Evolutionary conservation across 2,113 vertebrate genomes (phyloP).

Genomic region (Prietella phreatophila): DNA sequence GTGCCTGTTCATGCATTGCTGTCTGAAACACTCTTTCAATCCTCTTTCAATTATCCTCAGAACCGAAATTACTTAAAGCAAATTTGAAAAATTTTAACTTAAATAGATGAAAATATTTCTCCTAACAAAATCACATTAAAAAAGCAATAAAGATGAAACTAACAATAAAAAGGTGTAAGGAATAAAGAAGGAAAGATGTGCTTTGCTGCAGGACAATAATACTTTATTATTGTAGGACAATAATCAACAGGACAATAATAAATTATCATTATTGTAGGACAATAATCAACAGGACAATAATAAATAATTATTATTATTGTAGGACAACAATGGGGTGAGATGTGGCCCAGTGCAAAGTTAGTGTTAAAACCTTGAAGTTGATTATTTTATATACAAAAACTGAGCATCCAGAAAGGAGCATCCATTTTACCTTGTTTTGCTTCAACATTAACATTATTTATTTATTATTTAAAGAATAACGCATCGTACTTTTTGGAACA

Average conservation of each 20-base stretch:
- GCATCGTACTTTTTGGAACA: background rate
- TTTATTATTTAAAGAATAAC: background rate
- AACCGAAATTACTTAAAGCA: too few species aligned
- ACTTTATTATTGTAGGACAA: too few species aligned
- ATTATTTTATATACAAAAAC: background rate
- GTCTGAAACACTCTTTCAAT: too few species aligned
- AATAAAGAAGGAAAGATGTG: background rate
- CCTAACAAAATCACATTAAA: background rate
- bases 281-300: background rate
- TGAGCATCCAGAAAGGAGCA: background rate
- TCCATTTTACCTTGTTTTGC: background rate
- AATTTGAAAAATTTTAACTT: background rate
- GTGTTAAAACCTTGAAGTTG: background rate
- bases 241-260: too few species aligned
- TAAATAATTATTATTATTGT: too few species aligned
- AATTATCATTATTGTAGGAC: too few species aligned
- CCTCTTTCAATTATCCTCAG: too few species aligned
- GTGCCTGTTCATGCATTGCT: too few species aligned
- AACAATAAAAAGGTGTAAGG: background rate
- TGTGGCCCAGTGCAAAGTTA: background rate
- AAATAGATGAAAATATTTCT: background rate
- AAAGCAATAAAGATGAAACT: background rate
- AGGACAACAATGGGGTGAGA: background rate
- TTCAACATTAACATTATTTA: background rate
- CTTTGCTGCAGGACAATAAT: too few species aligned